Base-by-base conservation (phyloP, 2,888 invertebrate species). In the Xestobium rufovillosum region DNA sequence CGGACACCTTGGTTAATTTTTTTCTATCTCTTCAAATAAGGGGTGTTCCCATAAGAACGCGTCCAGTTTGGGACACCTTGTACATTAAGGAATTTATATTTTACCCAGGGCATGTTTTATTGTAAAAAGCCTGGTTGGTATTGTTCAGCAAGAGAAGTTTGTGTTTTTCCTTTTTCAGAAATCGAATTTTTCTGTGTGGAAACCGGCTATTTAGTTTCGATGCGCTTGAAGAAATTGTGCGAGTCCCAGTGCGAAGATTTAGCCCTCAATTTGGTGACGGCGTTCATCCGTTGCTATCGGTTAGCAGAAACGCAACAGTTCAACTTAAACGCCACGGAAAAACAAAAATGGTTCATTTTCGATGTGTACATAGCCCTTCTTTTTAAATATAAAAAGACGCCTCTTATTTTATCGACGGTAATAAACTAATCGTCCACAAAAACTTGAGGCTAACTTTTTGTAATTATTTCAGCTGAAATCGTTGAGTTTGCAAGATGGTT, bases 171-270 rank as follows among this genome's bases (percentile, higher is more conserved):
- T 26, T 33, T 53, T 67, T 41, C 52, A 68, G 67, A 68, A 53
- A 51, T 68, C 55, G 70, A 72, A 47, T 75, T 73, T 55, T 74
- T 75, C 46, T 68, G 69, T 51, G 63, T 66, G 44, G 76, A 78
- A 62, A 70, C 71, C 38, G 72, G 71, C 32, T 71, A 72, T 56
- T 60, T 76, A 50, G 65, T 76, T 44, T 69, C 71, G 31, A 70
- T 75, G 57, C 67, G 78, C 47, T 61, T 77, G 48, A 74, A 72
- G 52, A 73, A 73, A 56, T 62, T 77, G 43, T 72, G 73, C 55
- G 74, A 75, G 60, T 71, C 72, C 44, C 70, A 72, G 49, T 76
- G 76, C 61, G 74, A 75, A 63, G 74, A 75, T 57, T 63, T 76
- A 45, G 77, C 77, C 41, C 63, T 76, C 36, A 71, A 71, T 56